Evolutionary conservation across 2,113 vertebrate species (phyloP).

Genomic region (Zosterops borbonicus): DNA sequence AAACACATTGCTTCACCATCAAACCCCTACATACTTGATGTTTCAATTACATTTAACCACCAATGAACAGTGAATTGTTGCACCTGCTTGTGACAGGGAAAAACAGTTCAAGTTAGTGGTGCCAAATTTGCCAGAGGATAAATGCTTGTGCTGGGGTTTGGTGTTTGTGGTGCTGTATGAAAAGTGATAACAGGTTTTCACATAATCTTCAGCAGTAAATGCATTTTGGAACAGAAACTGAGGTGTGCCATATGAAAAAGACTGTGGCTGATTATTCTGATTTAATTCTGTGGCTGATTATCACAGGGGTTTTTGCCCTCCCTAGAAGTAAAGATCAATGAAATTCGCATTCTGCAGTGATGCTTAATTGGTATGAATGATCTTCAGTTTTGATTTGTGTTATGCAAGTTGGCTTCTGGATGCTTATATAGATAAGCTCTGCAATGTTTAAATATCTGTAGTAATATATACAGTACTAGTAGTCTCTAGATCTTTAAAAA

Average conservation of each 20-base stretch:
- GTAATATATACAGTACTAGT: not conserved
- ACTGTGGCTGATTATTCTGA: not conserved
- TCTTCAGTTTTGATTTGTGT: not conserved
- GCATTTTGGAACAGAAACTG: not conserved
- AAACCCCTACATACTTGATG: not conserved
- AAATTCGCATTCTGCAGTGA: not conserved
- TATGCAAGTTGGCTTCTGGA: not conserved
- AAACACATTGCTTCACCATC: not conserved
- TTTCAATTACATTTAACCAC: not conserved
- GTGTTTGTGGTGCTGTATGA: not conserved
- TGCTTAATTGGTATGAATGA: not conserved
- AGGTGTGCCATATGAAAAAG: not conserved
- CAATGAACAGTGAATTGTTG: not conserved
- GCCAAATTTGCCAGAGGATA: not conserved
- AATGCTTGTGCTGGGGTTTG: not conserved
- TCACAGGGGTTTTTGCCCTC: not conserved
- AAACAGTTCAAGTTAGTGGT: not conserved
- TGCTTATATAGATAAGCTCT: not conserved
- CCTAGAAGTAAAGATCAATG: not conserved
- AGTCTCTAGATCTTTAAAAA: not conserved
- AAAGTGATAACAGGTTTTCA: not conserved
- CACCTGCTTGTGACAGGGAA: not conserved
- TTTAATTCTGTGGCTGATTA: not conserved
- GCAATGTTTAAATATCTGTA: not conserved
- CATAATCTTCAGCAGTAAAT: not conserved